Percentiles rank a stretch among this genome's conserved stretches.
These are phyloP conservation scores for Leucophora obtusa DNA, from an alignment of 2,888 invertebrate genomes.

Conservation along the genomic window DNA sequence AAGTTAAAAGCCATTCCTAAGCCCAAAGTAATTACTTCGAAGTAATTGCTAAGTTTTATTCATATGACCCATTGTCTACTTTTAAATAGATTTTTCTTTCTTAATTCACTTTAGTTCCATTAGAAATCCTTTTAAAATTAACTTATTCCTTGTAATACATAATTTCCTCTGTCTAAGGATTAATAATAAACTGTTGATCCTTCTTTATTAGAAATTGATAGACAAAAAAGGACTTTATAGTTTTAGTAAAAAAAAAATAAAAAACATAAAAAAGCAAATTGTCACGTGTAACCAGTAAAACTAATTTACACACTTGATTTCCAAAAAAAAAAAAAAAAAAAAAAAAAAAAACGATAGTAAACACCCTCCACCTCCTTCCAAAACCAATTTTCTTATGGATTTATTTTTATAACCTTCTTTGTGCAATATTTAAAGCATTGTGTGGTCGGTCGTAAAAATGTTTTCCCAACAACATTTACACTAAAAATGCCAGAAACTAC, in stretches of 20 bases:
- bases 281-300: slow-evolving; percentile 55
- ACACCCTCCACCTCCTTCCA: slow-evolving; percentile 9
- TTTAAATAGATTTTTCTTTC: too few species aligned
- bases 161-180: background rate
- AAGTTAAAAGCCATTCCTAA: too few species aligned
- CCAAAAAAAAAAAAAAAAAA: slow-evolving; percentile 10
- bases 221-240: background rate
- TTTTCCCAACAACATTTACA: slow-evolving; percentile 32
- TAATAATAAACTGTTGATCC: slow-evolving; percentile 33
- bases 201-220: background rate
- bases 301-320: slow-evolving; percentile 55
- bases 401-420: slow-evolving; percentile 12
- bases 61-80: too few species aligned
- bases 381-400: slow-evolving; percentile 19
- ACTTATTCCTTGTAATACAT: background rate
- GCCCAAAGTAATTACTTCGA: too few species aligned
- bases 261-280: background rate
- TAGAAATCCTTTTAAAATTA: background rate
- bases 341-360: slow-evolving; percentile 5
- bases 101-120: too few species aligned
- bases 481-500: background rate
- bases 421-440: slow-evolving; percentile 30
- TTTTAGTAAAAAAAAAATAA: background rate
- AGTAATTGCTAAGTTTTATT: too few species aligned
- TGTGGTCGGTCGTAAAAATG: slow-evolving; percentile 47